Conservation (phyloP, 1,140 invertebrate species). For the Drosophila repleta region DNA sequence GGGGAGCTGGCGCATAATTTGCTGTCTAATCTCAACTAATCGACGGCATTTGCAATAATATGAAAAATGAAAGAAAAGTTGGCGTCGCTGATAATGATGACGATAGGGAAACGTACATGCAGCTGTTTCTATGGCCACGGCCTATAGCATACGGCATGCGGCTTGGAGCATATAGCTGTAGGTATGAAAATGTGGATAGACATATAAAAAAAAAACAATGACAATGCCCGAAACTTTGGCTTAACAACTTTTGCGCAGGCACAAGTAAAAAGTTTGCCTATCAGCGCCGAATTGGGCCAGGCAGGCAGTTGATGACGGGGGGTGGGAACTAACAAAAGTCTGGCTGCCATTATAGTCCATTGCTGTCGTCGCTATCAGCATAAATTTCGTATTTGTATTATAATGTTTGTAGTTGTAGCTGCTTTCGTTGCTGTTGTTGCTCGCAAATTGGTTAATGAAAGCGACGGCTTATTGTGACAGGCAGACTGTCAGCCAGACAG, state of each 20-base stretch:
- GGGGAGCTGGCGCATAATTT: conserved; percentile 60
- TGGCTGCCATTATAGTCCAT: conserved; percentile 54
- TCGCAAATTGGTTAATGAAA: conserved; percentile 74
- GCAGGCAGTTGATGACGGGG: background rate
- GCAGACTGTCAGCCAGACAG: conserved; percentile 1
- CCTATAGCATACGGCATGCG: background rate
- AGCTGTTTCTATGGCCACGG: background rate
- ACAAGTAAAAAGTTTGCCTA: conserved; percentile 54
- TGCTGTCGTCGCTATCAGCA: conserved; percentile 64
- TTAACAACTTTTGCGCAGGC: conserved; percentile 43
- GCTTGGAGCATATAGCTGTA: no score
- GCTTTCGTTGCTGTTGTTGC: conserved; percentile 20
- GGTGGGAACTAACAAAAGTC: conserved; percentile 38
- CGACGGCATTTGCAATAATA: conserved; percentile 77
- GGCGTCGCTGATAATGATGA: conserved; percentile 71
- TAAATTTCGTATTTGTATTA: conserved; percentile 81
- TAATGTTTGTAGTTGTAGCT: conserved; percentile 55
- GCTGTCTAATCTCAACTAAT: conserved; percentile 79
- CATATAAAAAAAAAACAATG: conserved; percentile 53
- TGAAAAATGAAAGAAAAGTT: conserved; percentile 69
- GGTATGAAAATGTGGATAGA: conserved; percentile 32
- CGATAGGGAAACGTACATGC: conserved; percentile 59
- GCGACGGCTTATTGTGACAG: conserved; percentile 23
- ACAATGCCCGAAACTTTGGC: conserved; percentile 52
- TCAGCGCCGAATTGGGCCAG: conserved; percentile 11